Conservation (phyloP, 2,888 invertebrate genomes). For the Latrodectus elegans region DNA sequence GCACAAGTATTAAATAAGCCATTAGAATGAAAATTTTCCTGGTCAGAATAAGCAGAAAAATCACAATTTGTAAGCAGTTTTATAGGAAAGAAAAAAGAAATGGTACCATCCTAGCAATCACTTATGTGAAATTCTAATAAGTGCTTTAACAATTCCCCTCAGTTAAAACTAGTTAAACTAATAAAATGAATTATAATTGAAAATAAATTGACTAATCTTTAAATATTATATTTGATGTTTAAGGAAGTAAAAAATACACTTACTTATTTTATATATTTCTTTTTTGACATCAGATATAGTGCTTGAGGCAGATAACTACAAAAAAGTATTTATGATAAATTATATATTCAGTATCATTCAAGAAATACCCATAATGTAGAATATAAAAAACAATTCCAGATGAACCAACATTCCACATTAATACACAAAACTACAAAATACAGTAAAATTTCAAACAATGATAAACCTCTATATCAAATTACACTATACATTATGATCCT, state of each 20-base stretch:
- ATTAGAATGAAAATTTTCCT: no score
- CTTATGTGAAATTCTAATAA: no score
- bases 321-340: not conserved
- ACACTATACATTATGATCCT: no score
- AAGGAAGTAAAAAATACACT: constrained; percentile 67
- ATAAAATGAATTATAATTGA: not conserved
- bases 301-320: constrained; percentile 72
- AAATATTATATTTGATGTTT: not conserved
- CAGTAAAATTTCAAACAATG: no score
- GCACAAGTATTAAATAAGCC: no score
- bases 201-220: not conserved
- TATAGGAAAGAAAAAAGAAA: no score
- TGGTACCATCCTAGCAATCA: no score
- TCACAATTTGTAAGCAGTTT: no score
- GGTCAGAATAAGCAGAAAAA: no score
- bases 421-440: not conserved
- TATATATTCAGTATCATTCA: not conserved
- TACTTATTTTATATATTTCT: constrained; percentile 78
- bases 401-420: not conserved
- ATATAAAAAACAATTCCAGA: not conserved
- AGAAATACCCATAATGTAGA: not conserved
- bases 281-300: constrained; percentile 86
- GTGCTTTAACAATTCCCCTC: no score
- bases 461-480: no score
- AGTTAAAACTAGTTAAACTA: not conserved